phyloP scores from a whole-genome alignment of 2,888 invertebrate species.

The Agrilus cyanescens region DNA sequence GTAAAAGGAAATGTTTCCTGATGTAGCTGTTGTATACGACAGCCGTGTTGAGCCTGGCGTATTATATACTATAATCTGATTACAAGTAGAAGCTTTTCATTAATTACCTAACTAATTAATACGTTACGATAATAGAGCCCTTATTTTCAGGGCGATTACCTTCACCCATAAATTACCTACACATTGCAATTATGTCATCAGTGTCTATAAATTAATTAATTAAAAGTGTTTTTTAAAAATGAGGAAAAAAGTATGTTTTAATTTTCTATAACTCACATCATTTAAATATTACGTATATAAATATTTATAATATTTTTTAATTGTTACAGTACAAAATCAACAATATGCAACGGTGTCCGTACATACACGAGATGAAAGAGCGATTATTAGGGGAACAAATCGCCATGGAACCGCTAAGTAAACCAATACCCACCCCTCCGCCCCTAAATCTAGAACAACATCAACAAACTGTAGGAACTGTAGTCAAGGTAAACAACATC shows the following conservation, averaged over 20 bases:
- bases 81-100: no score
- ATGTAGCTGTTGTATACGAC: no score
- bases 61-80: no score
- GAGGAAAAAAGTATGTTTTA: no score
- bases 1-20: no score
- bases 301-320: neutral
- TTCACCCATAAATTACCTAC: neutral
- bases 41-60: no score
- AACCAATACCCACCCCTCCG: slow-evolving; percentile 34
- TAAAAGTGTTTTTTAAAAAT: no score
- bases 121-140: no score
- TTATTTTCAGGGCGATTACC: no score
- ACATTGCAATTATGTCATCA: neutral
- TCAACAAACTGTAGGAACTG: slow-evolving; percentile 66
- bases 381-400: slow-evolving; percentile 65
- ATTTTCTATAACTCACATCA: no score
- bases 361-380: slow-evolving; percentile 90
- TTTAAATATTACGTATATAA: no score
- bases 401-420: slow-evolving; percentile 49
- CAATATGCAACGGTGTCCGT: slow-evolving; percentile 80
- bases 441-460: slow-evolving; percentile 37
- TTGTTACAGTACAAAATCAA: slow-evolving; percentile 34
- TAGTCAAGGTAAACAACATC: slow-evolving; percentile 65
- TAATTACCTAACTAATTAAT: no score
- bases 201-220: neutral